Percentiles rank a stretch among this genome's conserved stretches.
phyloP scores from a whole-genome alignment of 2,888 invertebrate genomes.

The Pheosia tremula region DNA sequence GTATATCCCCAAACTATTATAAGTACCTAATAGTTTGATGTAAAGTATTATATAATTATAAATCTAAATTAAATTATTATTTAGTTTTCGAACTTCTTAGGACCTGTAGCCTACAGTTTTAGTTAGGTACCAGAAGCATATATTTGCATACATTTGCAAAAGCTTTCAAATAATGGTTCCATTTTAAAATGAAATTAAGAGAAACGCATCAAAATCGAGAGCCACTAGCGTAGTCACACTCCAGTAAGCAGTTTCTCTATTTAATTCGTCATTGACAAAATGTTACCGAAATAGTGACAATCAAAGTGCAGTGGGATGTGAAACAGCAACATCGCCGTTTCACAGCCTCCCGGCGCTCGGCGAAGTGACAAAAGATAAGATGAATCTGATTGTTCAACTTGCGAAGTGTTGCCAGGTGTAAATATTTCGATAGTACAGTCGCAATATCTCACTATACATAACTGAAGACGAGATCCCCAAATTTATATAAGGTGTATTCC shows the following conservation, averaged over 20 bases:
- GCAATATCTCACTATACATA: neutral
- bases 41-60: too few species aligned
- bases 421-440: neutral
- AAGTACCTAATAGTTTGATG: too few species aligned
- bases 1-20: too few species aligned
- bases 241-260: slow-evolving; percentile 4
- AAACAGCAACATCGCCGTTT: neutral
- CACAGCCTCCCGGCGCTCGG: neutral
- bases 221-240: neutral
- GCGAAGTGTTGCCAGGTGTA: neutral
- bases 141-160: too few species aligned
- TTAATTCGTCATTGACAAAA: slow-evolving; percentile 5
- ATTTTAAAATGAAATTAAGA: neutral
- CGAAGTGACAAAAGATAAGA: neutral
- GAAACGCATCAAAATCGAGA: neutral
- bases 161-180: too few species aligned
- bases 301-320: slow-evolving; percentile 4
- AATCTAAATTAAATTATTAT: too few species aligned
- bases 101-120: too few species aligned
- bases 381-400: neutral
- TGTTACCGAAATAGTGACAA: neutral
- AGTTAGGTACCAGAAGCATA: too few species aligned
- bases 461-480: too few species aligned
- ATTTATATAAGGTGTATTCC: too few species aligned
- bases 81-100: too few species aligned